Conservation (phyloP, 2,113 vertebrate species). For the Isichthys henryi region DNA sequence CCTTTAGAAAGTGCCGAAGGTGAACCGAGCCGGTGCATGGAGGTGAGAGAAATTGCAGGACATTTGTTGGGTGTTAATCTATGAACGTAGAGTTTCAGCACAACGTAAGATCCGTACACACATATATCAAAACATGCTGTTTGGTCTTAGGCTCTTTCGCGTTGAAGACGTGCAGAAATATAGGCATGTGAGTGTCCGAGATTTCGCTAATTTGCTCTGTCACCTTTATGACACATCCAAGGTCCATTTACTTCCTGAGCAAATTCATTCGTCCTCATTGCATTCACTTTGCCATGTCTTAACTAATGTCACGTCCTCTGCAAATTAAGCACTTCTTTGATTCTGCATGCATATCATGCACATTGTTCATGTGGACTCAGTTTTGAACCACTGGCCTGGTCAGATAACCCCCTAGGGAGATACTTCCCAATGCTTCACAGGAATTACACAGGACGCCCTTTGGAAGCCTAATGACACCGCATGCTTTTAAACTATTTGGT, state of each 20-base stretch:
- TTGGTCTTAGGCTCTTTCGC: background rate
- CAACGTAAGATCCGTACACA: background rate
- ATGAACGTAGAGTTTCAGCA: background rate
- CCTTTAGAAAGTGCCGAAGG: background rate
- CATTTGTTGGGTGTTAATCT: background rate
- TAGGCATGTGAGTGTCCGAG: background rate
- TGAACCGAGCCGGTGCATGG: background rate
- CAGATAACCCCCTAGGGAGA: background rate
- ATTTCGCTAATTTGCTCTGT: background rate
- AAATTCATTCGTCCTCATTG: background rate
- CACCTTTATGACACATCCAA: background rate
- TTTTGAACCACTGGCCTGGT: background rate
- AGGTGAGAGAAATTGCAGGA: background rate
- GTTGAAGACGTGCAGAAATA: background rate
- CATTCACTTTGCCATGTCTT: background rate
- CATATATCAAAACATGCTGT: background rate
- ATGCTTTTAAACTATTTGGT: background rate
- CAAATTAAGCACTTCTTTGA: background rate
- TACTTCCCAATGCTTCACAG: background rate
- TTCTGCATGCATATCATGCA: background rate
- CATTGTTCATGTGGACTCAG: background rate
- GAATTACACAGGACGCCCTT: background rate
- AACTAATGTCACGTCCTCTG: background rate
- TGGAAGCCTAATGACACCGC: background rate
- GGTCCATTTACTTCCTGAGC: background rate